Evolutionary conservation across 1,140 invertebrate genomes (phyloP), one percentile per base, ranked within the genome.

Genomic region (Cyclargus thomasi): DNA sequence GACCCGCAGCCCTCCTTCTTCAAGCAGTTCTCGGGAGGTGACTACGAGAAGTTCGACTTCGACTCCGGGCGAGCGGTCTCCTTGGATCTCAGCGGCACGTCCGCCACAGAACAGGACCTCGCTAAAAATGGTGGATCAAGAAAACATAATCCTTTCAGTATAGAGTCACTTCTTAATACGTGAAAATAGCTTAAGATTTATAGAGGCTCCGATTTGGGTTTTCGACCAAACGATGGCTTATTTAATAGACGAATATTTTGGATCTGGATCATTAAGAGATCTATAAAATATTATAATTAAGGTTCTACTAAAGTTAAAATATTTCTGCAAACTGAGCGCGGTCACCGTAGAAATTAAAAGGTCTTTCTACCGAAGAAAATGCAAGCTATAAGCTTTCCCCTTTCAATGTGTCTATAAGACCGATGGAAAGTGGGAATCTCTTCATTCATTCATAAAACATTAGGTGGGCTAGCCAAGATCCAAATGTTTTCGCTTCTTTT

Each of bases 131-230:
- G 79, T 57, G 85, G 79, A 70, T 74, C 81, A 72, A 85, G 90
- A 68, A 91, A 91, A 80, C 83, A 91, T 68, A 95, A 96, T 90
- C 95, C 95, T 20, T 96, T 96, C 91, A 96, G 95, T 90, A 96
- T 96, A 92, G 95, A 96, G 81, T 96, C 95, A 62, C 86, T 96
- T 70, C 92, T 96, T 77, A 95, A 95, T 78, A 95, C 94, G 91
- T 94, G 92, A 94, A 88, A 86, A 76, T 88, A 77, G 84, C 82
- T 83, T 74, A 74, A 75, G 69, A 69, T 55, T 68, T 69, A 75
- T 70, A 82, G 85, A 88, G 86, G 86, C 84, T 86, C 74, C 78
- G 68, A 22, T 67, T 70, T 70, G 73, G 65, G 74, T 75, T 53
- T 65, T 72, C 47, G 47, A 76, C 66, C 70, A 62, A 59, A 76